A percentile compares a stretch with the other conserved stretches of the same genome.
phyloP scores from a whole-genome alignment of 53 echinoderm and acorn worm species.

The Pentamera pediparva region DNA sequence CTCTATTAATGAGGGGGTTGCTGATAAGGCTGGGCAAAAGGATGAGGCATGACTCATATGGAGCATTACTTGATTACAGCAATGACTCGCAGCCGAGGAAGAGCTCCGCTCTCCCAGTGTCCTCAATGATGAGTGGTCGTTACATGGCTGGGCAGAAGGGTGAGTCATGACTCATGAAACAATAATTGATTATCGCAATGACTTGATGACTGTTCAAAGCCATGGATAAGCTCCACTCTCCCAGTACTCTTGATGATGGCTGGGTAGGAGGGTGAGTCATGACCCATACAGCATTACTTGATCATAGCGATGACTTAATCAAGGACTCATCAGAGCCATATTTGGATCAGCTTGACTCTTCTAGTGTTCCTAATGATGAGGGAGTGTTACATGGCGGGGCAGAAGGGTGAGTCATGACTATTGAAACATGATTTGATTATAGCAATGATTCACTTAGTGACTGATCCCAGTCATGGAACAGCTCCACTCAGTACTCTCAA shows the following conservation, averaged over 20 bases:
- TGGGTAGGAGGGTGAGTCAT: no score
- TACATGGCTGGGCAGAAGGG: constrained; percentile 97
- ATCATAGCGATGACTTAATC: constrained; percentile 84
- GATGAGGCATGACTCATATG: no score
- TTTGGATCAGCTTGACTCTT: constrained; percentile 96
- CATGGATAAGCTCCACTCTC: no score
- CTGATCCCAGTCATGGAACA: constrained; percentile 99
- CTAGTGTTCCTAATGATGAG: constrained; percentile 93
- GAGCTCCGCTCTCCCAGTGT: constrained; percentile 95
- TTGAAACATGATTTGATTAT: no score
- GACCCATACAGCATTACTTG: no score
- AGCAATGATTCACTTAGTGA: no score
- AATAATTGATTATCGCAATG: no score
- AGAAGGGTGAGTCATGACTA: constrained; percentile 89
- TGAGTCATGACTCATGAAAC: no score
- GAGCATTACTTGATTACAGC: constrained; percentile 98
- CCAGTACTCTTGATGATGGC: no score
- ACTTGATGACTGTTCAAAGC: no score
- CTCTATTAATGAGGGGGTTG: constrained; percentile 93
- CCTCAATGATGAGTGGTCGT: constrained; percentile 88
- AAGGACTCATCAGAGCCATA: no score
- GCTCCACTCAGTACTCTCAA: constrained; percentile 92
- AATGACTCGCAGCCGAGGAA: constrained; percentile 92
- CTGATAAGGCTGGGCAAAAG: constrained; percentile 94
- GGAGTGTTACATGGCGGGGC: constrained; percentile 93